These are phyloP conservation scores for Actinernus sp. DNA, from an alignment of 92 coral and sea anemone genomes.

Conservation along the genomic window DNA sequence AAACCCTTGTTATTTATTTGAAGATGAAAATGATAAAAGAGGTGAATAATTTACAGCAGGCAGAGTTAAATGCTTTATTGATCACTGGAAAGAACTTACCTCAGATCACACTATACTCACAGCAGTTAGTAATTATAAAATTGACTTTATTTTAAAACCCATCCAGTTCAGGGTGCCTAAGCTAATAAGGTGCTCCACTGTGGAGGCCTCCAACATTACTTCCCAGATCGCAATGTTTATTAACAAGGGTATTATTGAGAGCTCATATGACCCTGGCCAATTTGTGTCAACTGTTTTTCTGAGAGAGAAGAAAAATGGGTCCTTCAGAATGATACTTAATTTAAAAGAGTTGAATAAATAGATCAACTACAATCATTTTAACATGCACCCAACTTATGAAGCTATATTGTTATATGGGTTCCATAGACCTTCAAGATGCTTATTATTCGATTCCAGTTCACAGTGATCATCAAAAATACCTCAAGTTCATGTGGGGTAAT, in stretches of 20 bases:
- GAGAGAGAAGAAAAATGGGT: slow-evolving; percentile 28
- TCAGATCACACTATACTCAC: slow-evolving; percentile 11
- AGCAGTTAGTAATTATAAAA: slow-evolving; percentile 37
- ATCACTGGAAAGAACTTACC: slow-evolving; percentile 23
- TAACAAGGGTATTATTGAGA: slow-evolving; percentile 13
- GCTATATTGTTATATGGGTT: slow-evolving; percentile 32
- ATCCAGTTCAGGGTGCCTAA: slow-evolving; percentile 28
- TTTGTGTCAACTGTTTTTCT: slow-evolving; percentile 33
- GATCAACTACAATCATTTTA: slow-evolving; percentile 27
- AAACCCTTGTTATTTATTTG: too few species aligned
- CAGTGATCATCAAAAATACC: slow-evolving; percentile 40
- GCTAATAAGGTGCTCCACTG: slow-evolving; percentile 10
- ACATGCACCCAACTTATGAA: slow-evolving; percentile 47
- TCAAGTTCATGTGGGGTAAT: slow-evolving; percentile 22
- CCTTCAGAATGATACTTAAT: slow-evolving; percentile 24
- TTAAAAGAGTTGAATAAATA: slow-evolving; percentile 39
- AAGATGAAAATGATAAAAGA: too few species aligned
- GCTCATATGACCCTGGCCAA: slow-evolving; percentile 16
- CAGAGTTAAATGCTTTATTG: slow-evolving; percentile 8
- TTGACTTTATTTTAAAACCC: slow-evolving; percentile 21
- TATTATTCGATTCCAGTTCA: slow-evolving; percentile 24
- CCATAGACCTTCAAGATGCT: slow-evolving; percentile 35
- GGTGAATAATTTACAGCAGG: slow-evolving; percentile 14
- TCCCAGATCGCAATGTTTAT: too few species aligned
- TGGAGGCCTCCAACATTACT: too few species aligned